Evolutionary conservation across 1,140 invertebrate genomes (phyloP), one percentile per base, ranked within the genome.

Genomic region (Dinoponera quadriceps): DNA sequence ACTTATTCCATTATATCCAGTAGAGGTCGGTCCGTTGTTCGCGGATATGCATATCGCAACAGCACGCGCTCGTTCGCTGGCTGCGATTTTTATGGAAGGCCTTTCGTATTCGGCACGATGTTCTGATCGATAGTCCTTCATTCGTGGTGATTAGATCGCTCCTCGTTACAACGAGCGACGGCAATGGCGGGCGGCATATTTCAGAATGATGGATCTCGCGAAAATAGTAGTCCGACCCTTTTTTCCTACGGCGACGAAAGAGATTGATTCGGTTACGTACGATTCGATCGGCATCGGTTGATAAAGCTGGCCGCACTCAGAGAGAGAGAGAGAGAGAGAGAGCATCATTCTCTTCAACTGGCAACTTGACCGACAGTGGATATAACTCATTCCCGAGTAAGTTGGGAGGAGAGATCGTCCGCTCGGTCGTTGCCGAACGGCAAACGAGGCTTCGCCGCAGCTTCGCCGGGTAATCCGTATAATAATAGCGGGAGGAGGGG

Each of bases 251-350:
- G 75, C 54, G 65, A 29, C 75, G 65, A 80, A 69, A 80, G 51
- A 80, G 75, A 80, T 80, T 69, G 75, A 80, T 80, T 59, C 65
- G 75, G 66, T 80, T 80, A 80, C 75, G 75, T 80, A 69, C 65
- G 27, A 57, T 80, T 44, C 65, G 75, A 55, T 66, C 73, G 29
- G 20, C 29, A 18, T 29, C 33, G 57, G 48, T 13, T 49, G 75
- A 80, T 69, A 59, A 80, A 80, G 75, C 57, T 44, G 38, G 65
- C 48, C 54, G n/a, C 51, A 22, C 27, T 65, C n/a, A n/a, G n/a
- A n/a, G n/a, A n/a, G n/a, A n/a, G n/a, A n/a, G n/a, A n/a, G n/a
- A n/a, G n/a, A n/a, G n/a, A 14, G 51, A 44, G 44, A 38, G 44
- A 75, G 44, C 33, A 59, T 22, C 44, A 27, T n/a, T n/a, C 22